These are phyloP conservation scores for Drosophila saltans DNA, from an alignment of 1,140 invertebrate species.

Conservation along the genomic window DNA sequence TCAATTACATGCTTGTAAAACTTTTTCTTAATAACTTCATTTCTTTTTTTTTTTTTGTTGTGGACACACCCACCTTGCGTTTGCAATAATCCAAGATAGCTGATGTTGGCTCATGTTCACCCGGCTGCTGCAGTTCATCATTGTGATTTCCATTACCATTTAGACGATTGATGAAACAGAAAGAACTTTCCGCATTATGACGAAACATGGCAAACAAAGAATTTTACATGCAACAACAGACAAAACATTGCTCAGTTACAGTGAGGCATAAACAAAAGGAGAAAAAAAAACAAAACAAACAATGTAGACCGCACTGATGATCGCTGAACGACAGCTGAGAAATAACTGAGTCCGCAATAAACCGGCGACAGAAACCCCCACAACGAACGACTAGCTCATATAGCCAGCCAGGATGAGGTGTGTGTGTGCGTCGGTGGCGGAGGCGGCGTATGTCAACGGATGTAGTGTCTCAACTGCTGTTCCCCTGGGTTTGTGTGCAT, in stretches of 20 bases:
- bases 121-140: slow-evolving; percentile 86
- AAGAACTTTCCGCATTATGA: slow-evolving; percentile 75
- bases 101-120: slow-evolving; percentile 88
- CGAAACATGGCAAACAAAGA: slow-evolving; percentile 68
- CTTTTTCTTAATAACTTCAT: slow-evolving; percentile 3
- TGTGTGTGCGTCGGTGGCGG: slow-evolving; percentile 17
- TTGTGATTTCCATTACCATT: slow-evolving; percentile 83
- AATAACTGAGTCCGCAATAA: slow-evolving; percentile 28
- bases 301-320: slow-evolving; percentile 21
- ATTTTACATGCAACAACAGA: slow-evolving; percentile 40
- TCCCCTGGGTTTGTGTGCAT: neutral
- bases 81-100: slow-evolving; percentile 91
- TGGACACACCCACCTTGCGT: slow-evolving; percentile 85
- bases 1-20: neutral
- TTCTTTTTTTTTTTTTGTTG: neutral
- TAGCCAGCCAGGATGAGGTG: slow-evolving; percentile 70
- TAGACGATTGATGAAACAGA: slow-evolving; percentile 77
- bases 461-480: slow-evolving; percentile 35
- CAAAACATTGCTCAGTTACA: slow-evolving; percentile 40
- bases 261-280: neutral
- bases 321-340: slow-evolving; percentile 42
- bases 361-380: slow-evolving; percentile 40
- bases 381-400: slow-evolving; percentile 61
- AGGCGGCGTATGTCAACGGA: slow-evolving; percentile 45
- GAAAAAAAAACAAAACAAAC: too few relatives aligned